Base-by-base conservation (phyloP, 1,140 invertebrate species). In the Lepidotrigona ventralis region DNA sequence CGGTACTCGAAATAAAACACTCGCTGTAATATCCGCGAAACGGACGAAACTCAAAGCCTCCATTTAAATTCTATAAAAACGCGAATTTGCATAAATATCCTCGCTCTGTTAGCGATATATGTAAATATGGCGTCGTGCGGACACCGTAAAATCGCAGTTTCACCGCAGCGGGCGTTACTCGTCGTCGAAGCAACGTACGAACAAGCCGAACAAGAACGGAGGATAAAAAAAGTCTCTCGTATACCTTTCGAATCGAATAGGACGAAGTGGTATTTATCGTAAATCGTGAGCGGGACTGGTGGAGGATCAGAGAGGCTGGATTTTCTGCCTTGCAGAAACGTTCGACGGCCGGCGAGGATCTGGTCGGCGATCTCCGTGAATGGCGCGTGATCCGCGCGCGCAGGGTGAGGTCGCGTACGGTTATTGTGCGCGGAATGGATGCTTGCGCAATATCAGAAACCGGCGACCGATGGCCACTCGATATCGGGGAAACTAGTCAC, bases 401-500 rank as follows among this genome's bases (percentile, higher is more conserved):
- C 63, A 72, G 69, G 87, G 80, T 74, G 70, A 86, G 75, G 77
- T 83, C 80, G 73, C 29, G 78, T 70, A 86, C 60, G 79, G 80
- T 81, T 82, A 84, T 86, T 86, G 87, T 70, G 79, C 56, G 72
- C 79, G 77, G 75, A 86, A 88, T 80, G 76, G 80, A 88, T 83
- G 75, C 84, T 88, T 84, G 87, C 77, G 88, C 88, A 89, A 89
- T 86, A 86, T 81, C 76, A 83, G 79, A 89, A 89, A 86, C 72
- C 33, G 63, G 63, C 79, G 88, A 58, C 75, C 84, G 87, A 89
- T 89, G 87, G 84, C 56, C 54, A 88, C 58, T 86, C 86, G 87
- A 89, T 89, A 88, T 88, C 87, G 66, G 23, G 69, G 81, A 84
- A 86, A 86, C 86, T 84, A 78, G 87, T 89, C 87, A 89, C 87